Evolutionary conservation across 2,797 vertebrate species (phyloP).

Genomic region (Limnodromus scolopaceus): DNA sequence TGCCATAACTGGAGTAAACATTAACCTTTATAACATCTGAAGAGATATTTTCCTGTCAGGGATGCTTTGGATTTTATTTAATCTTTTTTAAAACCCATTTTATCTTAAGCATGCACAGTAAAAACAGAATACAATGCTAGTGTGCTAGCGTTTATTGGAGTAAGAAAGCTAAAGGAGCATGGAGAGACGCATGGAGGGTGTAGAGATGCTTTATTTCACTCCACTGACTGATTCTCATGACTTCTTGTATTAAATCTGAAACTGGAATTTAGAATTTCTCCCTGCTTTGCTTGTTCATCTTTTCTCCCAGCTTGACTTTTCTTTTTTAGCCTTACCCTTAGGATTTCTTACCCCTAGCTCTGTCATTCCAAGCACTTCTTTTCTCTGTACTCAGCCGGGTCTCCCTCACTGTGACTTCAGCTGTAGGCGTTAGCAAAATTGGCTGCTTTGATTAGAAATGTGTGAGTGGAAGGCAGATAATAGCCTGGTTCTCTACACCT

Average conservation of each 20-base stretch:
- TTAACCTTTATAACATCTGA: not conserved
- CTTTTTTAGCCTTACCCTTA: not conserved
- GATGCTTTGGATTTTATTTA: not conserved
- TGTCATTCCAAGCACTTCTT: slow-evolving; percentile 1
- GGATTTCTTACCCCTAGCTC: not conserved
- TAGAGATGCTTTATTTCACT: not conserved
- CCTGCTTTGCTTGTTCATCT: not conserved
- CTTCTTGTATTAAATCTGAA: not conserved
- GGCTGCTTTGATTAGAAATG: slow-evolving; percentile 70
- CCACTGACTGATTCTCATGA: not conserved
- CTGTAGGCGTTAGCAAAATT: slow-evolving; percentile 41
- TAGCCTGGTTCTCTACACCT: slow-evolving; percentile 65
- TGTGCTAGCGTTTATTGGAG: not conserved
- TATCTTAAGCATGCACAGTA: not conserved
- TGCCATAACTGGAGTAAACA: not conserved
- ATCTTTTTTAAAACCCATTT: rapidly evolving
- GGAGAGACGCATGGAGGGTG: not conserved
- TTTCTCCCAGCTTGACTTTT: slow-evolving; percentile 35
- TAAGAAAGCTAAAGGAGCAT: not conserved
- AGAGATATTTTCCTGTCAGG: not conserved
- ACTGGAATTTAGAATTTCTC: not conserved
- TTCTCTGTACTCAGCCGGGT: slow-evolving; percentile 13
- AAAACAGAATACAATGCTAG: not conserved
- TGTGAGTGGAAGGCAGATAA: slow-evolving; percentile 67
- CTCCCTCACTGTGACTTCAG: slow-evolving; percentile 41